Conservation (phyloP, 2,113 vertebrate species). For the Mugil cephalus region DNA sequence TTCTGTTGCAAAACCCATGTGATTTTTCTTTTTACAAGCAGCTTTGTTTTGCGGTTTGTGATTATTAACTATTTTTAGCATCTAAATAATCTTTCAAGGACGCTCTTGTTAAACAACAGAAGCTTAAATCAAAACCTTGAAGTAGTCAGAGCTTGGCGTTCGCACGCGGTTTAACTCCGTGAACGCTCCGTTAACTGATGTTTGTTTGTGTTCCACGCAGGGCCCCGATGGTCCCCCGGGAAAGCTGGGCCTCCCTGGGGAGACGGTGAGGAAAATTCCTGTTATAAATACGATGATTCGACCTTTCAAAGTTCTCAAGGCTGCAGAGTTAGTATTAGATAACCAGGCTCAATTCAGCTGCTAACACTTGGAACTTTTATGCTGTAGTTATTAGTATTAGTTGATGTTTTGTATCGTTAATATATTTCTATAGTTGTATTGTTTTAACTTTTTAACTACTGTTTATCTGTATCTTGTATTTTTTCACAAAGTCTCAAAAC, state of each 20-base stretch:
- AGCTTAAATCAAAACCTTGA: slow-evolving; percentile 55
- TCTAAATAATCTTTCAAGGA: slow-evolving; percentile 45
- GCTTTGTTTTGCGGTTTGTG: slow-evolving; percentile 37
- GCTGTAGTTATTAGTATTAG: no score
- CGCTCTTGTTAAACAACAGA: slow-evolving; percentile 32
- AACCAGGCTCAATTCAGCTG: no score
- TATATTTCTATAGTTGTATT: no score
- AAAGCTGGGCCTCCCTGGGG: slow-evolving; percentile 88
- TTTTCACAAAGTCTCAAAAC: no score
- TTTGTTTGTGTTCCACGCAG: slow-evolving; percentile 75
- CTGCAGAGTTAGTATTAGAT: neutral
- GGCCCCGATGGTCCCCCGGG: slow-evolving; percentile 89
- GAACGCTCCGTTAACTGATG: slow-evolving; percentile 31
- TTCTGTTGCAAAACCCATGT: neutral
- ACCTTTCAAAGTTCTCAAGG: neutral
- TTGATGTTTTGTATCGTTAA: no score
- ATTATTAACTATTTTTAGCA: slow-evolving; percentile 58
- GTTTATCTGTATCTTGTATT: no score
- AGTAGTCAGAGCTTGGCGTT: slow-evolving; percentile 11
- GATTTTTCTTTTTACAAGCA: slow-evolving; percentile 33
- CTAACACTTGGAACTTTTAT: no score
- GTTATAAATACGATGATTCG: neutral
- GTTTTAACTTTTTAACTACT: no score
- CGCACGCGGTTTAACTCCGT: slow-evolving; percentile 39
- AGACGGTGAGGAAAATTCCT: slow-evolving; percentile 84